Conservation (phyloP, 2,888 invertebrate species). For the Drosophila vallismaia region DNA sequence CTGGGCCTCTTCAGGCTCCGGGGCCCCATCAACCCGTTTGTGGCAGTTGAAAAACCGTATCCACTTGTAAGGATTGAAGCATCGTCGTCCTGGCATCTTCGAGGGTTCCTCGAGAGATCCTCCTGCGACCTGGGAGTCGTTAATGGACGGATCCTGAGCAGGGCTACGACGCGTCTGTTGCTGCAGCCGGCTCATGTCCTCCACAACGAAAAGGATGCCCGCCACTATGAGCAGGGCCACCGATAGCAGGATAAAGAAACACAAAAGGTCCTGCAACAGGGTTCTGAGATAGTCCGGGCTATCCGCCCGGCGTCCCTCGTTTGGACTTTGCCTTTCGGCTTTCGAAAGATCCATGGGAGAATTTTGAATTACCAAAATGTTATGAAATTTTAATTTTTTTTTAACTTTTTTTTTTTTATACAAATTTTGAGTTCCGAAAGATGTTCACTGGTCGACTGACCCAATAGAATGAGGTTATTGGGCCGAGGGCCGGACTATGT, state of each 20-base stretch:
- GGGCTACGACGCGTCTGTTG: background rate
- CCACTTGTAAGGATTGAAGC: slow-evolving; percentile 13
- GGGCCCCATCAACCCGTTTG: background rate
- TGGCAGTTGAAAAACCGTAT: slow-evolving; percentile 16
- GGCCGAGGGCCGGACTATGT: background rate
- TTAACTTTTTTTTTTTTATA: background rate
- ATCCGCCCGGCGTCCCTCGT: background rate
- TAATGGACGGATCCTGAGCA: slow-evolving; percentile 1
- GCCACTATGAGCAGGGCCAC: slow-evolving; percentile 41
- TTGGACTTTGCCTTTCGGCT: slow-evolving; percentile 21
- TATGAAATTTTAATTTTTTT: background rate
- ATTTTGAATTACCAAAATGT: slow-evolving; percentile 6
- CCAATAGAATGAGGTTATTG: slow-evolving; percentile 29
- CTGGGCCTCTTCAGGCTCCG: background rate
- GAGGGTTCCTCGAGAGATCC: background rate
- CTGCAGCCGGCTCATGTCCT: slow-evolving; percentile 19
- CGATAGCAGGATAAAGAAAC: slow-evolving; percentile 37
- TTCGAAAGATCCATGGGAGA: slow-evolving; percentile 34
- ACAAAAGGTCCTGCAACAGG: slow-evolving; percentile 46
- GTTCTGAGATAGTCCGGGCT: slow-evolving; percentile 1
- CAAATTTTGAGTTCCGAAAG: slow-evolving; percentile 32
- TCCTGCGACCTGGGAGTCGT: background rate
- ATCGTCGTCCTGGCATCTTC: background rate
- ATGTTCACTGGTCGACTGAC: slow-evolving; percentile 37
- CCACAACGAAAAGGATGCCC: slow-evolving; percentile 29